phyloP scores from a whole-genome alignment of 2,888 invertebrate species.

The Craniophora ligustri region DNA sequence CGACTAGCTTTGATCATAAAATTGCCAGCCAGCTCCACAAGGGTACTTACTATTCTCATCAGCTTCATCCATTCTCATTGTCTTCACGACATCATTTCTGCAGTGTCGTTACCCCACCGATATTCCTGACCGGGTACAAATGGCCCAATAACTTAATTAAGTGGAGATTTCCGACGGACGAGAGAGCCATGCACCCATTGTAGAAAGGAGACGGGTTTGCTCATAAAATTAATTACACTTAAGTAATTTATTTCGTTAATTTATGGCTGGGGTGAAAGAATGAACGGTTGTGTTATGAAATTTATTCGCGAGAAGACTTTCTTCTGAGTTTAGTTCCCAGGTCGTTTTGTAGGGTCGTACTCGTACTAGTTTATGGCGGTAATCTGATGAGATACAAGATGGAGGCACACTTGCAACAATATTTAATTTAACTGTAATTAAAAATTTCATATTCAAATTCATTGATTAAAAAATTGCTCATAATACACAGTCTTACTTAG shows the following conservation, averaged over 20 bases:
- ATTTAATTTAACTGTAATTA: too few species aligned
- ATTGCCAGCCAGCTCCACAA: not conserved
- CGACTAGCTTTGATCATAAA: not conserved
- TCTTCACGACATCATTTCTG: conserved; percentile 32
- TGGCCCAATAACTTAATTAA: conserved; percentile 75
- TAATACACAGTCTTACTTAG: too few species aligned
- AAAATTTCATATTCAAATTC: too few species aligned
- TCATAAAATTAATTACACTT: conserved; percentile 61
- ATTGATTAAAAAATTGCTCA: too few species aligned
- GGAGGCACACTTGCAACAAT: too few species aligned
- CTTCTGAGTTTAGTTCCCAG: conserved; percentile 9
- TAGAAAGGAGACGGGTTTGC: conserved; percentile 47
- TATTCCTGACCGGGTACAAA: conserved; percentile 61
- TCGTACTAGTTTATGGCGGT: not conserved
- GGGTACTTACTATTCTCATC: conserved; percentile 34
- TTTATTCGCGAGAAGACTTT: conserved; percentile 22
- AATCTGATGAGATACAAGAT: too few species aligned
- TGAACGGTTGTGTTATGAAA: conserved; percentile 37
- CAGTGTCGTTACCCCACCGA: conserved; percentile 29
- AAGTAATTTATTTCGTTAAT: conserved; percentile 63
- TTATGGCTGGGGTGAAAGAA: conserved; percentile 45
- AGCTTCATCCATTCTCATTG: conserved; percentile 35
- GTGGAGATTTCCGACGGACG: conserved; percentile 64
- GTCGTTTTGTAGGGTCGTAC: not conserved
- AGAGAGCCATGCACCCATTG: conserved; percentile 33